Conservation (phyloP, 1,140 invertebrate species). For the Cyphomyrmex costatus region DNA sequence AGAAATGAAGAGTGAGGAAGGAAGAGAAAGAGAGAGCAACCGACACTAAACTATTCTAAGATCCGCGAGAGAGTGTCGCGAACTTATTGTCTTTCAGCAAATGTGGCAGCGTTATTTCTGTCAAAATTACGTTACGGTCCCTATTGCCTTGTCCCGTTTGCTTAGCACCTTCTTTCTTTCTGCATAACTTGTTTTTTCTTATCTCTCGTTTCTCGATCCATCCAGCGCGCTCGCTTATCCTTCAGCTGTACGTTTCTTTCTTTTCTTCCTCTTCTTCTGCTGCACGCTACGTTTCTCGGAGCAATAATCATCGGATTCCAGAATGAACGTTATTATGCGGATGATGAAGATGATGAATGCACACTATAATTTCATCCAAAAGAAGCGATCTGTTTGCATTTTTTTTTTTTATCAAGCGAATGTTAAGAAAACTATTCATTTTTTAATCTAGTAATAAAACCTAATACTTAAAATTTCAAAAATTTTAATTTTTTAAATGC, state of each 20-base stretch:
- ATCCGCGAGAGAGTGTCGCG: conserved; percentile 74
- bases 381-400: background rate
- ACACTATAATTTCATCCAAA: conserved; percentile 11
- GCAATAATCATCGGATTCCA: conserved; percentile 34
- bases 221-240: background rate
- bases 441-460: background rate
- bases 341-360: conserved; percentile 20
- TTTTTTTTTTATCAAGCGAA: background rate
- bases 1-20: conserved; percentile 36
- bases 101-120: conserved; percentile 83
- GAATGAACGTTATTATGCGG: conserved; percentile 21
- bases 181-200: background rate
- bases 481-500: background rate
- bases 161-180: conserved; percentile 72
- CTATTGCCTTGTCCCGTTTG: conserved; percentile 60
- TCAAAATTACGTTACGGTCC: conserved; percentile 84
- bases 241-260: background rate
- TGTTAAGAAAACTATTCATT: background rate
- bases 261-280: background rate
- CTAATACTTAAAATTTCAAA: background rate
- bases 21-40: conserved; percentile 40
- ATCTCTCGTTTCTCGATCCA: background rate
- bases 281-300: conserved; percentile 19
- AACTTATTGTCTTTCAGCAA: conserved; percentile 83
- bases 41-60: conserved; percentile 80